Conservation (phyloP, 1,140 invertebrate genomes). For the Drosophila mauritiana region DNA sequence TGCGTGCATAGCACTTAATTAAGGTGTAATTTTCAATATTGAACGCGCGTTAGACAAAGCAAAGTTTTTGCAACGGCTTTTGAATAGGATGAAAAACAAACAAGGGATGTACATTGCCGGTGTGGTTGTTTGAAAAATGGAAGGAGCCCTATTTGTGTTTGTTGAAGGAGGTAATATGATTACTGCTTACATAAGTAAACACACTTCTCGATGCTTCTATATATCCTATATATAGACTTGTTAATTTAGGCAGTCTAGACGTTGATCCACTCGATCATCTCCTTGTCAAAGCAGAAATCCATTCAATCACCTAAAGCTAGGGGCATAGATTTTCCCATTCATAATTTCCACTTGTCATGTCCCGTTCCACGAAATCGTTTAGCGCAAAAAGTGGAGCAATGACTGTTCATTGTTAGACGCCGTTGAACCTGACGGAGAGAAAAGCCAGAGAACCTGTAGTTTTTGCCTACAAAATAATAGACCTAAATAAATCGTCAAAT, state of each 20-base stretch:
- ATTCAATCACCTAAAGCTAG: slow-evolving; percentile 1
- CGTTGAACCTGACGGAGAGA: slow-evolving; percentile 16
- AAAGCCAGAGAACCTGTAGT: slow-evolving; percentile 19
- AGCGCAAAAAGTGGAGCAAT: slow-evolving; percentile 29
- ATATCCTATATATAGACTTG: not conserved
- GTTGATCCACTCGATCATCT: not conserved
- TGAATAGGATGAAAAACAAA: not conserved
- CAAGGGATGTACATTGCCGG: not conserved
- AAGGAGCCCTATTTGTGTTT: not conserved
- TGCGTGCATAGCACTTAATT: slow-evolving; percentile 62
- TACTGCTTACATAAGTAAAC: not conserved
- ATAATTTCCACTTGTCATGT: slow-evolving; percentile 31
- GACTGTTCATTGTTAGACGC: slow-evolving; percentile 30
- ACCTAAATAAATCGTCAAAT: slow-evolving; percentile 37
- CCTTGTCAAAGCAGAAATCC: not conserved
- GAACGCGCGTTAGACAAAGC: slow-evolving; percentile 35
- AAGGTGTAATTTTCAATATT: slow-evolving; percentile 75
- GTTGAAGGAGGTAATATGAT: not conserved
- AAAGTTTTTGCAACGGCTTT: slow-evolving; percentile 14
- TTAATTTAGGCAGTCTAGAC: slow-evolving; percentile 4
- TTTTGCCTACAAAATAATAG: slow-evolving; percentile 25
- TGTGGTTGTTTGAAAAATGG: not conserved
- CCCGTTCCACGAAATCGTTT: slow-evolving; percentile 12
- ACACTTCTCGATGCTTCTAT: too few relatives aligned
- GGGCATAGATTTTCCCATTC: slow-evolving; percentile 4